Conservation (phyloP, 2,113 vertebrate genomes). For the Pterocles orientalis region DNA sequence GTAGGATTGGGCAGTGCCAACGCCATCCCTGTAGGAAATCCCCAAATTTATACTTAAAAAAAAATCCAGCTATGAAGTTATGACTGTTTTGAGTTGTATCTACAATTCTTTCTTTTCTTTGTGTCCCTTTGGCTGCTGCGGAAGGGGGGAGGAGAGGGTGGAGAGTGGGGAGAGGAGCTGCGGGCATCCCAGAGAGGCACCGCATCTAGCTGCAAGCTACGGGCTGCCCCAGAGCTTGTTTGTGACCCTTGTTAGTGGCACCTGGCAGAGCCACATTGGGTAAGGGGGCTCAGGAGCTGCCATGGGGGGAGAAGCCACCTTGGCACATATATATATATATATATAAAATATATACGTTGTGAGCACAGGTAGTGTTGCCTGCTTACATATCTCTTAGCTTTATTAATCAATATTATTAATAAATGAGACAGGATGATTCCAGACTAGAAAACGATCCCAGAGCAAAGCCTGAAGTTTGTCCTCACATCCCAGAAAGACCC, state of each 20-base stretch:
- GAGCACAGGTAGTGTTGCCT: neutral
- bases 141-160: neutral
- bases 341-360: neutral
- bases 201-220: rapidly evolving
- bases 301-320: neutral
- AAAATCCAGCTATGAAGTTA: neutral
- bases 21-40: neutral
- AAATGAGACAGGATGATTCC: neutral
- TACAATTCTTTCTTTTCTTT: neutral
- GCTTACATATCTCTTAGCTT: neutral
- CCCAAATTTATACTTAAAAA: neutral
- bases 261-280: neutral
- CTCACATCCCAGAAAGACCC: neutral
- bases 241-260: neutral
- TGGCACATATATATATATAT: too few relatives aligned
- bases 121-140: neutral
- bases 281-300: neutral
- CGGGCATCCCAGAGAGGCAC: neutral
- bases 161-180: neutral
- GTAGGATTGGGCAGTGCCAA: neutral
- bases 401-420: neutral
- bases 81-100: neutral
- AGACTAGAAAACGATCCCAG: neutral
- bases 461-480: neutral
- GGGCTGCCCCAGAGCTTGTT: neutral